Evolutionary conservation across 2,888 invertebrate species (phyloP), one percentile per base, ranked within the genome.

Genomic region (Galeopsomyia nigrocyanea): DNA sequence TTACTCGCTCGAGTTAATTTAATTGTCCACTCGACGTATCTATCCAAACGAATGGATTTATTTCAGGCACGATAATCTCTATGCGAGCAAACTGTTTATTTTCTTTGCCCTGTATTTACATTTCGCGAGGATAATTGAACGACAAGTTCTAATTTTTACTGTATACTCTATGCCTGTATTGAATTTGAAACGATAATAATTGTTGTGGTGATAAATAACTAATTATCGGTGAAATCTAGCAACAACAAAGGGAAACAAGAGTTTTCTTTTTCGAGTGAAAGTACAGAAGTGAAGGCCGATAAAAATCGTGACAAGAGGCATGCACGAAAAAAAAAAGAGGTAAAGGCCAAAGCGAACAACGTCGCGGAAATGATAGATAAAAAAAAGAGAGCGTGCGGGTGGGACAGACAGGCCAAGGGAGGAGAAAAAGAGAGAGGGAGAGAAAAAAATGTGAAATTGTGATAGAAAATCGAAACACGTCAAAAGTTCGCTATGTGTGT

Each of bases 381-480:
- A 74, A 74, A n/a, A 74, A 39, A 39, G 39, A 62, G 39, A 62
- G 51, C 16, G 46, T 53, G 22, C 60, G 31, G n/a, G 19, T 9
- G 14, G 62, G 56, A 62, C 57, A 69, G 73, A 66, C 56, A 66
- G 69, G 50, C 56, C 39, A 39, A 39, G 39, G 10, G 39, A 39
- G 39, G 39, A 39, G 10, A 39, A 39, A 39, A 10, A 39, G 39
- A 13, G 39, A 39, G 39, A 26, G 13, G 19, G 21, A 17, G 46
- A 55, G 66, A 55, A 65, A 63, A 5, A 26, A 26, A 69, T 51
- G 63, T 70, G 63, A 71, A 71, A 67, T 68, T 53, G 56, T 74
- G 71, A 74, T 74, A 74, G 71, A 74, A 71, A 74, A 74, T 74
- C 74, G 74, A 74, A 71, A 56, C 63, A 65, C 65, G 71, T 74